These are phyloP conservation scores for Urophycis tenuis DNA, from an alignment of 2,797 vertebrate genomes.

Conservation along the genomic window DNA sequence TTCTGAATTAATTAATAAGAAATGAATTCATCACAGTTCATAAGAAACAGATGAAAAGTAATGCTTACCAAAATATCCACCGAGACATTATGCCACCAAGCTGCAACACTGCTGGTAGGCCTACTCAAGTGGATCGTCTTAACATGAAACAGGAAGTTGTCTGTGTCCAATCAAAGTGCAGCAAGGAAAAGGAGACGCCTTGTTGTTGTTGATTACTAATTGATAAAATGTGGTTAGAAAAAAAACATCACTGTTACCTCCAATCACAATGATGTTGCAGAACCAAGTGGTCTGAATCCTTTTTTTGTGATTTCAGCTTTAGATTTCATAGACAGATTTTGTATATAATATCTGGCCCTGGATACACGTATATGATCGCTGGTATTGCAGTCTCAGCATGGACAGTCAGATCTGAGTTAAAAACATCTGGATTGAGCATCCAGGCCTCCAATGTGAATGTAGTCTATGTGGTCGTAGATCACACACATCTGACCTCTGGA, in stretches of 20 bases:
- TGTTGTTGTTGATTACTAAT: conserved; percentile 25
- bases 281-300: background rate
- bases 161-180: conserved; percentile 28
- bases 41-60: background rate
- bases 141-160: conserved; percentile 34
- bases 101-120: conserved; percentile 20
- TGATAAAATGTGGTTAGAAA: conserved; percentile 16
- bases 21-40: background rate
- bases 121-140: conserved; percentile 6
- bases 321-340: background rate
- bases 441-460: background rate
- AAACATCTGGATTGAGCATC: background rate
- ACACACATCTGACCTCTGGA: background rate
- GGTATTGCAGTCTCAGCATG: background rate
- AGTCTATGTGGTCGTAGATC: background rate
- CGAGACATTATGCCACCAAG: conserved; percentile 36
- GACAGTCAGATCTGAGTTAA: background rate
- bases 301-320: background rate
- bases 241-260: conserved; percentile 9
- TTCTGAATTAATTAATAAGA: background rate
- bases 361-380: background rate
- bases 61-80: conserved; percentile 33
- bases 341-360: background rate
- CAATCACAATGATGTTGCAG: background rate
- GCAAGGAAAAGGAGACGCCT: conserved; percentile 34